phyloP scores from a whole-genome alignment of 2,888 invertebrate genomes.

The Meganola albula region DNA sequence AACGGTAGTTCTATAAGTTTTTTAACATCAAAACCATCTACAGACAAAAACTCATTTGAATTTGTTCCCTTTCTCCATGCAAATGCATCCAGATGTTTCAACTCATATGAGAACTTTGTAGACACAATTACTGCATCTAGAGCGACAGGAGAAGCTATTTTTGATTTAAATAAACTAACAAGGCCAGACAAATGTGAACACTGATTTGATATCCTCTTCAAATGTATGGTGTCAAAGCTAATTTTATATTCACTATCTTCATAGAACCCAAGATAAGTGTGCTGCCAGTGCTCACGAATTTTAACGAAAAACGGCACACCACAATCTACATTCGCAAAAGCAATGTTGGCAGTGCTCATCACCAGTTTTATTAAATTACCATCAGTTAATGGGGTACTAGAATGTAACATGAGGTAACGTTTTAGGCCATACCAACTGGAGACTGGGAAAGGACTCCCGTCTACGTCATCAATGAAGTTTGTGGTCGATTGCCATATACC shows the following conservation, averaged over 20 bases:
- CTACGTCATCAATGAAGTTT: conserved; percentile 57
- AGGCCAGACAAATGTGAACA: conserved; percentile 90
- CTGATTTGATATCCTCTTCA: conserved; percentile 87
- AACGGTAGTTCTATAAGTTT: conserved; percentile 83
- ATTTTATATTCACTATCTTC: conserved; percentile 86
- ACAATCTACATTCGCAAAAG: conserved; percentile 87
- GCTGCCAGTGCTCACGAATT: conserved; percentile 88
- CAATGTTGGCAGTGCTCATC: conserved; percentile 89
- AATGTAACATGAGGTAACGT: conserved; percentile 87
- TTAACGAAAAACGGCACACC: conserved; percentile 92
- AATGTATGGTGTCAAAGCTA: conserved; percentile 93
- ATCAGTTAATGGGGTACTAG: conserved; percentile 79
- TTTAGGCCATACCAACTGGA: conserved; percentile 88
- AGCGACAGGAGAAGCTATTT: conserved; percentile 82
- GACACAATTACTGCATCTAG: conserved; percentile 83
- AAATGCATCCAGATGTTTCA: conserved; percentile 79
- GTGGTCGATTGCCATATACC: conserved; percentile 63
- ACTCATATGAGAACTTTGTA: conserved; percentile 85
- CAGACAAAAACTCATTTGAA: conserved; percentile 66
- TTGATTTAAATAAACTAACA: conserved; percentile 92
- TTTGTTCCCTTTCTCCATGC: conserved; percentile 78
- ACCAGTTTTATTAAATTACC: conserved; percentile 87
- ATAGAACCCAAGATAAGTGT: conserved; percentile 88
- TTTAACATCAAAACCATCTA: conserved; percentile 69
- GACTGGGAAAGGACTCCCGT: conserved; percentile 77